A percentile compares a stretch with the other conserved stretches of the same genome.
phyloP scores from a whole-genome alignment of 1,140 invertebrate genomes.

The Nasonia giraulti region DNA sequence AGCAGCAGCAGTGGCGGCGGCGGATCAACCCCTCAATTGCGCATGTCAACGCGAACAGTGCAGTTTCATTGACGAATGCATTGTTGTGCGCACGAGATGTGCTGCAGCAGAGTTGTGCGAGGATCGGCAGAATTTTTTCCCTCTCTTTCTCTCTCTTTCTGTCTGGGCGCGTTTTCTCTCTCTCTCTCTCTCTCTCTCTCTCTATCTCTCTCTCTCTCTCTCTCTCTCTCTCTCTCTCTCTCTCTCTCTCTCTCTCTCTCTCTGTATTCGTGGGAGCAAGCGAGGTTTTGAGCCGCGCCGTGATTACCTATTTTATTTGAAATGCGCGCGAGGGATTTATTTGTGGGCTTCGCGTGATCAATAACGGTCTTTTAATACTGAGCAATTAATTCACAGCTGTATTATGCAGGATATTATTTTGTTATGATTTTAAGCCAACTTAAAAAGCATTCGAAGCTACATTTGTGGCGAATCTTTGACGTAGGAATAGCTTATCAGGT shows the following conservation, averaged over 20 bases:
- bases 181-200: too few species aligned
- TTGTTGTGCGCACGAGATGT: slow-evolving; percentile 26
- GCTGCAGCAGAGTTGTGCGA: slow-evolving; percentile 14
- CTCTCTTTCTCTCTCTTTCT: not conserved
- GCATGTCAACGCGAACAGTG: slow-evolving; percentile 49
- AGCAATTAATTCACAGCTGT: not conserved
- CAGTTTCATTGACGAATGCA: slow-evolving; percentile 52
- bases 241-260: not conserved
- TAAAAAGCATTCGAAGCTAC: too few species aligned
- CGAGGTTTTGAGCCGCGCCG: not conserved
- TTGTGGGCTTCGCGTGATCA: not conserved
- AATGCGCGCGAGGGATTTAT: not conserved
- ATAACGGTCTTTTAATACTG: not conserved
- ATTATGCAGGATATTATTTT: not conserved
- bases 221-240: too few species aligned
- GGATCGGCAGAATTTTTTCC: slow-evolving; percentile 38
- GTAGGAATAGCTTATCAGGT: too few species aligned
- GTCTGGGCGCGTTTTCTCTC: not conserved
- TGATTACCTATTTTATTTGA: slow-evolving; percentile 25
- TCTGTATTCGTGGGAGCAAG: not conserved
- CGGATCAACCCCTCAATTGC: slow-evolving; percentile 52
- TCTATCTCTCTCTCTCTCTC: too few species aligned
- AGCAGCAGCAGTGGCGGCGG: slow-evolving; percentile 1
- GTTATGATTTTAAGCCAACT: too few species aligned
- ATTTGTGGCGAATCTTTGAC: too few species aligned